Percentiles rank a stretch among this genome's conserved stretches.
phyloP scores from a whole-genome alignment of 2,113 vertebrate species.

The Dendropsophus ebraccatus region DNA sequence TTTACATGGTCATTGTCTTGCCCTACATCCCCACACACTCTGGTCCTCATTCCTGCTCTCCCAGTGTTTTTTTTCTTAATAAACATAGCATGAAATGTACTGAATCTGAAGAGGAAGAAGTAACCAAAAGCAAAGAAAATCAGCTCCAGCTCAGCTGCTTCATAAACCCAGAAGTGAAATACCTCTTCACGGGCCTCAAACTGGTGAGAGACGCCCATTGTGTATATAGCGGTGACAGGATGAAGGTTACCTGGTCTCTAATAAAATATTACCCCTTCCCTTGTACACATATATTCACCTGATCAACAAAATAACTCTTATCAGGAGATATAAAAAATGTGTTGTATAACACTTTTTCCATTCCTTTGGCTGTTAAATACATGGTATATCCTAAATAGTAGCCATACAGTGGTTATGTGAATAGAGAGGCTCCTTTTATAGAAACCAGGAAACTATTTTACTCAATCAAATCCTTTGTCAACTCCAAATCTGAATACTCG shows the following conservation, averaged over 20 bases:
- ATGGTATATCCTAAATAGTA: not conserved
- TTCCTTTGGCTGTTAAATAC: not conserved
- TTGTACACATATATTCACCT: too few relatives aligned
- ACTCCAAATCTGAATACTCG: not conserved
- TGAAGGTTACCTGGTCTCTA: not conserved
- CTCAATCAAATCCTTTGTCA: not conserved
- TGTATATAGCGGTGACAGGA: slow-evolving; percentile 1
- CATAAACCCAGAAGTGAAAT: slow-evolving; percentile 99
- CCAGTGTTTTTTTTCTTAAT: slow-evolving; percentile 67
- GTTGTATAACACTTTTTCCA: too few relatives aligned
- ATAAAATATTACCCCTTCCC: not conserved
- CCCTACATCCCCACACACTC: too few relatives aligned
- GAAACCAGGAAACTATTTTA: too few relatives aligned
- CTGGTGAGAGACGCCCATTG: slow-evolving; percentile 77
- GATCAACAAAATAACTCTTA: too few relatives aligned
- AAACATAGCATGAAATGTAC: slow-evolving; percentile 95
- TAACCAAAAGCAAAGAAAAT: slow-evolving; percentile 93
- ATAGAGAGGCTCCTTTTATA: too few relatives aligned
- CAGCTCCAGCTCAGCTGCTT: slow-evolving; percentile 98
- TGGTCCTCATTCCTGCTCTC: not conserved
- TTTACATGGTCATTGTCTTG: too few relatives aligned
- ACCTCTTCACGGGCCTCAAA: slow-evolving; percentile 93
- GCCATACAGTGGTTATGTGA: too few relatives aligned
- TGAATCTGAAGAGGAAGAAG: slow-evolving; percentile 94
- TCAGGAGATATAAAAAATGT: too few relatives aligned